Conservation (phyloP, 2,113 vertebrate species). For the Limnothrissa miodon region DNA sequence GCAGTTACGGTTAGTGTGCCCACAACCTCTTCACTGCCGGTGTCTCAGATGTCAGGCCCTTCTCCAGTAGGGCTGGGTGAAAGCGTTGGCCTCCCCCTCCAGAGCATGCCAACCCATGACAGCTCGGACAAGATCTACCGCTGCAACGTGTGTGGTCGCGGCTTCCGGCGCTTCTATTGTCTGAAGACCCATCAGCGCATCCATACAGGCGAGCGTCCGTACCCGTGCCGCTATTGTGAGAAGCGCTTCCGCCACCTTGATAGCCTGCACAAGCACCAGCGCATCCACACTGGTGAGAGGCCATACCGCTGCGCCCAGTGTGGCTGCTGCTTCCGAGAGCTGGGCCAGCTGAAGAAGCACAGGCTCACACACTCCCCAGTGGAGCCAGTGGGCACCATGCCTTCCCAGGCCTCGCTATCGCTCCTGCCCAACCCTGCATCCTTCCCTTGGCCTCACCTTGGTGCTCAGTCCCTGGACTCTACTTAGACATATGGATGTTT, state of each 20-base stretch:
- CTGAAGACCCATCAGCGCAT: conserved; percentile 62
- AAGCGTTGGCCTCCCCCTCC: neutral
- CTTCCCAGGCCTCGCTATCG: conserved; percentile 21
- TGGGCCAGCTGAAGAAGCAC: conserved; percentile 60
- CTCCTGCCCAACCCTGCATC: conserved; percentile 38
- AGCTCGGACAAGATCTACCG: conserved; percentile 46
- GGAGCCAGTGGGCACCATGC: conserved; percentile 22
- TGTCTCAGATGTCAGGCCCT: conserved; percentile 38
- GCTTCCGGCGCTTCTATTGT: conserved; percentile 60
- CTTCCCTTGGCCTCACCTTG: conserved; percentile 50
- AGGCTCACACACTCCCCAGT: conserved; percentile 54
- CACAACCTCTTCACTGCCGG: conserved; percentile 32
- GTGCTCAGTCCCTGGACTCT: conserved; percentile 54
- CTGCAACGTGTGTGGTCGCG: conserved; percentile 56
- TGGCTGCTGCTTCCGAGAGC: conserved; percentile 57
- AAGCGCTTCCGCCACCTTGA: conserved; percentile 60
- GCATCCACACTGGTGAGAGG: conserved; percentile 59
- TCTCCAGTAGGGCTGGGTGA: conserved; percentile 33
- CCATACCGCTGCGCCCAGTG: conserved; percentile 58
- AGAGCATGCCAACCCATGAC: conserved; percentile 3
- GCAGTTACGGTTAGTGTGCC: neutral
- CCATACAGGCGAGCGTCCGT: conserved; percentile 57
- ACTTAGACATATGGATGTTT: conserved; percentile 4
- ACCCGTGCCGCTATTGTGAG: conserved; percentile 59
- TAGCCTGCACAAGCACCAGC: conserved; percentile 61